phyloP scores from a whole-genome alignment of 2,888 invertebrate genomes.

The Macaria liturata region DNA sequence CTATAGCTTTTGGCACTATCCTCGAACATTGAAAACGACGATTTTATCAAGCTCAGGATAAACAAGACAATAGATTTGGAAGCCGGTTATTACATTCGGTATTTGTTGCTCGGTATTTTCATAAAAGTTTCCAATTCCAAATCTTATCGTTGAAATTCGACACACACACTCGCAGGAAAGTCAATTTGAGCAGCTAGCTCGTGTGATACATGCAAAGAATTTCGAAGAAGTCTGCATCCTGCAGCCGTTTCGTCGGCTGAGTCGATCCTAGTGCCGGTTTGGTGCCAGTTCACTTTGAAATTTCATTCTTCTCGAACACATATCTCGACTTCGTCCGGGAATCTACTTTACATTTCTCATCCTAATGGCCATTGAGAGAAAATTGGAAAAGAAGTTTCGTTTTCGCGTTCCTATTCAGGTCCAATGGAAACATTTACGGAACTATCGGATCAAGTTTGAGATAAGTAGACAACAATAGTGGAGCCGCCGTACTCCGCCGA shows the following conservation, averaged over 20 bases:
- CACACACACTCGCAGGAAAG: constrained; percentile 21
- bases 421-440: constrained; percentile 55
- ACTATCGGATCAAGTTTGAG: constrained; percentile 52
- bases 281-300: constrained; percentile 70
- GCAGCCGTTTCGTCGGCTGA: constrained; percentile 52
- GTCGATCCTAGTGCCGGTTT: constrained; percentile 48
- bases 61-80: constrained; percentile 9
- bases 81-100: not conserved
- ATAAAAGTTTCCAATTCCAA: constrained; percentile 17
- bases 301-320: constrained; percentile 79
- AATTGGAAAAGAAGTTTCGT: constrained; percentile 81
- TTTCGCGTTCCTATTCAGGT: constrained; percentile 64
- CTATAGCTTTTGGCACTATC: constrained; percentile 40
- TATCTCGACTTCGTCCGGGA: constrained; percentile 77
- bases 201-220: constrained; percentile 54
- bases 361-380: constrained; percentile 82
- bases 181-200: constrained; percentile 29
- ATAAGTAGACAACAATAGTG: constrained; percentile 44
- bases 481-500: constrained; percentile 37
- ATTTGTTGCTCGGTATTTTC: constrained; percentile 5
- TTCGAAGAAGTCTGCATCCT: constrained; percentile 51
- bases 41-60: constrained; percentile 9
- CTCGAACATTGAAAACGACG: constrained; percentile 23
- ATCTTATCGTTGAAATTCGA: constrained; percentile 23
- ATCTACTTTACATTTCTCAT: constrained; percentile 83